Percentiles rank a stretch among this genome's conserved stretches.
Evolutionary conservation across 2,888 invertebrate species (phyloP).

Genomic region (Steinernema scapterisci): DNA sequence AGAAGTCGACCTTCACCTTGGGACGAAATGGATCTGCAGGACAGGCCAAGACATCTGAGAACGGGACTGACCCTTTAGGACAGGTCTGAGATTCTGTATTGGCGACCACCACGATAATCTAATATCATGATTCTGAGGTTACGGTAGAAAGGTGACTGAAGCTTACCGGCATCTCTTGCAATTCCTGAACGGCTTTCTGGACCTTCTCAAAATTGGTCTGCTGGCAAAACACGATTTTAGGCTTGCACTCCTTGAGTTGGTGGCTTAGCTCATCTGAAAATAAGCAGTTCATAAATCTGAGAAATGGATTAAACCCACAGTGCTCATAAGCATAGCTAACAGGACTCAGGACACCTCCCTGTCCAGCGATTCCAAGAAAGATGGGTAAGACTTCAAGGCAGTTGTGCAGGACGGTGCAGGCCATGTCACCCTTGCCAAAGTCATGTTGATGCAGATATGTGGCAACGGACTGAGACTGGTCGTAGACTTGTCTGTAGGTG

Average conservation of each 20-base stretch:
- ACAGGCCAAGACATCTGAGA: not conserved
- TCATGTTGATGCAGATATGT: slow-evolving; percentile 45
- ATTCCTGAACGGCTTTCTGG: slow-evolving; percentile 43
- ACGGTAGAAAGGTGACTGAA: no score
- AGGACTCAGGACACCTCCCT: slow-evolving; percentile 56
- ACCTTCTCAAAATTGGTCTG: slow-evolving; percentile 47
- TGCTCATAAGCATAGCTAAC: slow-evolving; percentile 54
- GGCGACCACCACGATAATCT: slow-evolving; percentile 1
- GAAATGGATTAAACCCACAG: slow-evolving; percentile 47
- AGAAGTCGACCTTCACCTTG: not conserved
- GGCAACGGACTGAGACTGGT: slow-evolving; percentile 42
- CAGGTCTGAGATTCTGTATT: not conserved
- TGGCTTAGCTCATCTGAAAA: slow-evolving; percentile 48
- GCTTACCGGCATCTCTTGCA: slow-evolving; percentile 35
- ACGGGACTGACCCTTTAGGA: not conserved
- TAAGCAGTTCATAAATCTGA: not conserved
- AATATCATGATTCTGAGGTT: not conserved
- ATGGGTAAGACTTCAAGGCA: slow-evolving; percentile 51
- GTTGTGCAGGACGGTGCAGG: slow-evolving; percentile 54
- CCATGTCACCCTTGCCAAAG: slow-evolving; percentile 48
- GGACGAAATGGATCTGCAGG: not conserved
- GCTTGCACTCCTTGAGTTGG: slow-evolving; percentile 50
- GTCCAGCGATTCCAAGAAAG: slow-evolving; percentile 42
- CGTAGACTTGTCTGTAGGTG: slow-evolving; percentile 29
- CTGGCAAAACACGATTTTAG: slow-evolving; percentile 45